Percentiles rank a stretch among this genome's conserved stretches.
Evolutionary conservation across 2,888 invertebrate genomes (phyloP).

Genomic region (Nomada ferruginata): DNA sequence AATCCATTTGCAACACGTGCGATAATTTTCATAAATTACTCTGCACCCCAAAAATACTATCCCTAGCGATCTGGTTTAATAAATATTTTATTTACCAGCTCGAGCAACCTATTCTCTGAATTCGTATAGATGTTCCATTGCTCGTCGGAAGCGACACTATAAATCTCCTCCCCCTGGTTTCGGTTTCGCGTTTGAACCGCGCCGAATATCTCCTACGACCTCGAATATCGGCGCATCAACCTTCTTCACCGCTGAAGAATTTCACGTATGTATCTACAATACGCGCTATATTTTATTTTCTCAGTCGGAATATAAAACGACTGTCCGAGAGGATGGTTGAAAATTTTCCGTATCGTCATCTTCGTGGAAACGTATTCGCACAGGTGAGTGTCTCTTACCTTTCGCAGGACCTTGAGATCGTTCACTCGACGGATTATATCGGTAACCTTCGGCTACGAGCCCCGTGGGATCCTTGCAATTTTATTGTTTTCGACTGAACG

Average conservation of each 20-base stretch:
- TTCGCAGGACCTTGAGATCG: slow-evolving; percentile 25
- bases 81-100: not conserved
- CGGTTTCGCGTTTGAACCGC: not conserved
- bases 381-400: slow-evolving; percentile 19
- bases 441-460: slow-evolving; percentile 10
- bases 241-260: too few relatives aligned
- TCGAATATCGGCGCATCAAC: too few relatives aligned
- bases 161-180: too few relatives aligned
- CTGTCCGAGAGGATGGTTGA: not conserved
- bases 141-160: too few relatives aligned
- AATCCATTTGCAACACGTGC: too few relatives aligned
- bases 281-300: too few relatives aligned
- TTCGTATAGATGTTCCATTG: too few relatives aligned
- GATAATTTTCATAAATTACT: too few relatives aligned
- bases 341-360: slow-evolving; percentile 15
- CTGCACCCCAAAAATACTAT: too few relatives aligned
- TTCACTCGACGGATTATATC: slow-evolving; percentile 5
- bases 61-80: too few relatives aligned
- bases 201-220: not conserved
- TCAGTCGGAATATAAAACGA: not conserved
- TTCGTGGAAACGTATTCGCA: slow-evolving; percentile 3
- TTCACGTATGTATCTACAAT: too few relatives aligned
- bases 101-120: too few relatives aligned
- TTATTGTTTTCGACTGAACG: slow-evolving; percentile 5
- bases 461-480: slow-evolving; percentile 3